phyloP scores from a whole-genome alignment of 1,140 invertebrate genomes.

The Whitmania pigra region DNA sequence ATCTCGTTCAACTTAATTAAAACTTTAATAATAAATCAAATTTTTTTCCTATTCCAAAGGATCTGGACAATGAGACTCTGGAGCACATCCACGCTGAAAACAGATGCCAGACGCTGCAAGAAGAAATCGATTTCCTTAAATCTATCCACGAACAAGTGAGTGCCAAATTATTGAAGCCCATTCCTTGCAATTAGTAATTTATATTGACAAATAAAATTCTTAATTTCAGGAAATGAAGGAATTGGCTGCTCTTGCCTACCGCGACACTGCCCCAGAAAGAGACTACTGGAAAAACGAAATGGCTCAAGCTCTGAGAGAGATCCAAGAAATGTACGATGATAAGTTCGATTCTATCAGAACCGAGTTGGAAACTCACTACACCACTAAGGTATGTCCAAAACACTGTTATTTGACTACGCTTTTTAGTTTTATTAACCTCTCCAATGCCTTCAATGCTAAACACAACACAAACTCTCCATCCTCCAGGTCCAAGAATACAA shows the following conservation, averaged over 20 bases:
- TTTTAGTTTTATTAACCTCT: not conserved
- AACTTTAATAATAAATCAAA: not conserved
- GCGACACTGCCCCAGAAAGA: constrained; percentile 13
- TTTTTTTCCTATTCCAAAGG: constrained; percentile 28
- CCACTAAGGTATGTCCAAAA: constrained; percentile 15
- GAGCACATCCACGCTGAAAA: constrained; percentile 41
- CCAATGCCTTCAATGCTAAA: too few species aligned
- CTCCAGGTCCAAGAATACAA: constrained; percentile 37
- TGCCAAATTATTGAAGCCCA: not conserved
- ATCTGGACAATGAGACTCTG: constrained; percentile 42
- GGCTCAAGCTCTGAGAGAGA: constrained; percentile 14
- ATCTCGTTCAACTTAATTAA: not conserved
- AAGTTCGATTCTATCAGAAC: constrained; percentile 29
- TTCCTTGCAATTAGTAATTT: not conserved
- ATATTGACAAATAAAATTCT: not conserved
- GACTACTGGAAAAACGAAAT: constrained; percentile 21
- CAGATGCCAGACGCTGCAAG: constrained; percentile 44
- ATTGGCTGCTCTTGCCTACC: constrained; percentile 20
- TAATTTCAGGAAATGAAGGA: constrained; percentile 24
- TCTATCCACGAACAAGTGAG: constrained; percentile 40
- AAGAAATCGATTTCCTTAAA: constrained; percentile 43
- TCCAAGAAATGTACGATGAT: constrained; percentile 20
- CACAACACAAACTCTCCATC: not conserved
- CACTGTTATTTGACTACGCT: not conserved
- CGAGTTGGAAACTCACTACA: constrained; percentile 28